Evolutionary conservation across 2,797 vertebrate species (phyloP), one percentile per base, ranked within the genome.

Genomic region (Ptychobarbus kaznakovi): DNA sequence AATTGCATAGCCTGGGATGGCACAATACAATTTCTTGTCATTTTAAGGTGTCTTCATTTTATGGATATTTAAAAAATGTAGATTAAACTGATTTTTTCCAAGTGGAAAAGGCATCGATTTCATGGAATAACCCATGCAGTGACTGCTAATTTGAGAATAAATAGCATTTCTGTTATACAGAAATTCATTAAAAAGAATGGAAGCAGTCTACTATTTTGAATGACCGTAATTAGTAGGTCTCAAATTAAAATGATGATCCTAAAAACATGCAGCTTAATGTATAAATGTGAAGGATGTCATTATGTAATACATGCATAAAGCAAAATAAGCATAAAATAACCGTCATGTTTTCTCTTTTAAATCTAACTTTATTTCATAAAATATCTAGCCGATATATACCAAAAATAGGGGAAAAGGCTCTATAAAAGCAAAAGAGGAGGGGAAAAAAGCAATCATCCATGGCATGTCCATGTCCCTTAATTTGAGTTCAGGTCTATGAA

Each of bases 381-480:
- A 0, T 44, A 90, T 82, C 90, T 78, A 84, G 88, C 66, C 61
- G 42, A 58, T 74, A 73, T 72, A 82, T 82, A 77, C 80, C 77
- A 86, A 86, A 75, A 82, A 61, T 51, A 89, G 89, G 80, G 84
- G 79, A 87, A 80, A 70, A 18, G 38, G 40, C 35, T 42, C 66
- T 83, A 38, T 44, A 84, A 74, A 86, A 68, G 22, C 10, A 68
- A 87, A 77, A 6, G 86, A 81, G 84, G 18, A 28, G n/a, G 91
- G 91, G 90, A 90, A 72, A 82, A 87, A 90, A 89, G 90, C 91
- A 93, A 94, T 89, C 90, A 94, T 94, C 90, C 80, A 83, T 92
- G 89, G 93, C 92, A 94, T 94, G 93, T 92, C 79, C 92, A 94
- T 94, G 93, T 92, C 79, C 89, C 91, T 92, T 90, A 89, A 92